Evolutionary conservation across 1,140 invertebrate species (phyloP).

Genomic region (Diachasma alloeum): DNA sequence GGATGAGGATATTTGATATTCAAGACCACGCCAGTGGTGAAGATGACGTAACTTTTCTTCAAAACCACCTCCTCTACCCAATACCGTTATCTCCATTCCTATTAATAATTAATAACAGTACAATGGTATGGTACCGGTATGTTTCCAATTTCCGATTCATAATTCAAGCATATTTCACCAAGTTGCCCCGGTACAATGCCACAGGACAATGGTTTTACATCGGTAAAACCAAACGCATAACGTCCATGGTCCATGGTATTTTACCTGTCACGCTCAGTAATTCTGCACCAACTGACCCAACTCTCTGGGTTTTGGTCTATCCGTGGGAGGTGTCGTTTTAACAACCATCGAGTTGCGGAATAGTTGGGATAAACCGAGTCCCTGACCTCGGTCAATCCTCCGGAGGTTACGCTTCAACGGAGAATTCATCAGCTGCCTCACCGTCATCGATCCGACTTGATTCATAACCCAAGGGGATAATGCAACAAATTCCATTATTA

Average conservation of each 20-base stretch:
- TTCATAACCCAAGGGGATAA: not conserved
- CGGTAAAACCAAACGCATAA: slow-evolving; percentile 10
- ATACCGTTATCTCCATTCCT: slow-evolving; percentile 22
- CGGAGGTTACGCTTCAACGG: not conserved
- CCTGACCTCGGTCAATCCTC: not conserved
- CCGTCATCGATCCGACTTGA: not conserved
- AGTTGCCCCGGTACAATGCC: not conserved
- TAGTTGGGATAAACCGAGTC: not conserved
- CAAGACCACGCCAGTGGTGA: slow-evolving; percentile 25
- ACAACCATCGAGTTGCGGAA: not conserved
- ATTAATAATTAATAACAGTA: slow-evolving; percentile 34
- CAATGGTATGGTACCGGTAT: slow-evolving; percentile 13
- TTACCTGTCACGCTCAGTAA: slow-evolving; percentile 18
- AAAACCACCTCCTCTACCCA: not conserved
- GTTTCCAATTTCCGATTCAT: slow-evolving; percentile 25
- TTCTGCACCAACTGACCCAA: slow-evolving; percentile 18
- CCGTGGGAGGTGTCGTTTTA: not conserved
- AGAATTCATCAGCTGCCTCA: not conserved
- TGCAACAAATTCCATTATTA: no score
- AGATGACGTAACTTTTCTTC: not conserved
- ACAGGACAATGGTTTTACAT: slow-evolving; percentile 23
- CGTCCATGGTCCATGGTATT: slow-evolving; percentile 2
- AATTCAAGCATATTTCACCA: slow-evolving; percentile 14
- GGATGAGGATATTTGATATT: slow-evolving; percentile 26
- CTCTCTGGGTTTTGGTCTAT: not conserved